These are phyloP conservation scores for Silurus meridionalis DNA, from an alignment of 2,113 vertebrate species.

Conservation along the genomic window DNA sequence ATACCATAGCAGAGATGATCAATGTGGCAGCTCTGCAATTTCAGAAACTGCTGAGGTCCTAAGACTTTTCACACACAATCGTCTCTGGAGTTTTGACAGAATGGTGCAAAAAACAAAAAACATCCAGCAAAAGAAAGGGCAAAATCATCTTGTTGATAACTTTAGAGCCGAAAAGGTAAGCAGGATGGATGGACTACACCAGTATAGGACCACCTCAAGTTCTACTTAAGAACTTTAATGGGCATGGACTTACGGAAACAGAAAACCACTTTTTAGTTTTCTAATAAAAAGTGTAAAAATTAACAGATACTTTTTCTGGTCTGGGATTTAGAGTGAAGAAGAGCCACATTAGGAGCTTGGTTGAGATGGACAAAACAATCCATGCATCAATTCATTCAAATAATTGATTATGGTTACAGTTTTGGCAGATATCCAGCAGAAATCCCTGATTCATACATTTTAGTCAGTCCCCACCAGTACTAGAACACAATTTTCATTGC, in stretches of 20 bases:
- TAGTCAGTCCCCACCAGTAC: background rate
- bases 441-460: background rate
- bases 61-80: background rate
- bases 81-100: background rate
- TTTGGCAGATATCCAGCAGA: constrained; percentile 15
- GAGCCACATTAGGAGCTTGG: background rate
- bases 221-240: too few relatives aligned
- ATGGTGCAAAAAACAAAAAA: background rate
- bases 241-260: background rate
- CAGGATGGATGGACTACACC: background rate
- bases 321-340: background rate
- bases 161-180: background rate
- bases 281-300: background rate
- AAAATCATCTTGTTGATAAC: background rate
- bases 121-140: background rate
- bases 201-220: background rate
- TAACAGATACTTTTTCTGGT: background rate
- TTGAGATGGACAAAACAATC: background rate
- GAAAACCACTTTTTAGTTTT: background rate
- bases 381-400: background rate
- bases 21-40: constrained; percentile 3
- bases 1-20: background rate
- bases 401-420: background rate
- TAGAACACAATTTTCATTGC: background rate
- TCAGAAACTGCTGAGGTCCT: background rate